phyloP scores from a whole-genome alignment of 2,888 invertebrate species.

The Synanthedon formicaeformis region DNA sequence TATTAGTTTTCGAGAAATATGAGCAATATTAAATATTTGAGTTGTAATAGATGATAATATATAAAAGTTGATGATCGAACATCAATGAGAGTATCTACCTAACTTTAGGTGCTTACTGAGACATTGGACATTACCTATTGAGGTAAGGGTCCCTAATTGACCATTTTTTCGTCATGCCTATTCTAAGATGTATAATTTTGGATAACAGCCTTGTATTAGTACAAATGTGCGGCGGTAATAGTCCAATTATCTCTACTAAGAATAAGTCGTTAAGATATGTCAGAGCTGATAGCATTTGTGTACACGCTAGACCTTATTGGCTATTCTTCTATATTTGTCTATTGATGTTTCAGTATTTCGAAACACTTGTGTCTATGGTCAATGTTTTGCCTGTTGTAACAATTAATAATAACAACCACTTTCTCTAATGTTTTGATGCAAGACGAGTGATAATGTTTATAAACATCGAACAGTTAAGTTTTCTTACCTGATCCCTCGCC shows the following conservation, averaged over 20 bases:
- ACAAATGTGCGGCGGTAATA: background rate
- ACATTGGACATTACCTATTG: too few species aligned
- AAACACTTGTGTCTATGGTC: background rate
- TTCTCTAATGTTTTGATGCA: background rate
- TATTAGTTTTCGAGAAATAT: too few species aligned
- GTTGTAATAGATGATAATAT: too few species aligned
- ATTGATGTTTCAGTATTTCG: background rate
- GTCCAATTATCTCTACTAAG: background rate
- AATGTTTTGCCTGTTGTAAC: background rate
- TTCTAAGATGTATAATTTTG: background rate
- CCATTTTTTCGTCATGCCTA: too few species aligned
- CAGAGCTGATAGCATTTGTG: background rate
- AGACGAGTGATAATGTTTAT: background rate
- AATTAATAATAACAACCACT: background rate
- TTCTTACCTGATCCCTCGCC: slow-evolving; percentile 88
- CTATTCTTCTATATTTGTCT: background rate
- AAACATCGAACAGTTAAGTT: slow-evolving; percentile 10
- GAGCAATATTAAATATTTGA: too few species aligned
- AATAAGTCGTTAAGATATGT: background rate
- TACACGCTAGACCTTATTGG: background rate
- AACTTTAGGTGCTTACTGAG: too few species aligned
- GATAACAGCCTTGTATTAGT: background rate
- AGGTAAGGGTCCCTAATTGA: too few species aligned
- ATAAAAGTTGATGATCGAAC: too few species aligned
- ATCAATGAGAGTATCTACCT: too few species aligned